phyloP scores from a whole-genome alignment of 2,113 vertebrate species.

The Rutilus rutilus region DNA sequence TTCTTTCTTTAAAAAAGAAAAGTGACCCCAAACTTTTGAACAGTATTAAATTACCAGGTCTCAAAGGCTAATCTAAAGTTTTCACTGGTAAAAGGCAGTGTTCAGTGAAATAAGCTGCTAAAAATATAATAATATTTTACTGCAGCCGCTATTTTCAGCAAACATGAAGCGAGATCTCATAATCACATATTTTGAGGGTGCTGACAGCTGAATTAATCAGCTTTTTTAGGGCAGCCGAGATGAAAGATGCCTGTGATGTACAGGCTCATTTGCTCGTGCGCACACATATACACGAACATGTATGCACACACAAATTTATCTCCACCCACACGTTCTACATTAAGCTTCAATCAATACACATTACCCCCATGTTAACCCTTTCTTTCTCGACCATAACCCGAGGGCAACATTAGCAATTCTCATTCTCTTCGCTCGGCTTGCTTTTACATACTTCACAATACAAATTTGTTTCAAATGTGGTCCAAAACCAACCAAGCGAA shows the following conservation, averaged over 20 bases:
- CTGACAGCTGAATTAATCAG: conserved; percentile 33
- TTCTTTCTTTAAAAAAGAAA: background rate
- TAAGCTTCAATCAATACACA: conserved; percentile 44
- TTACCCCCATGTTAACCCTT: conserved; percentile 47
- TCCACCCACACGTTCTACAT: conserved; percentile 32
- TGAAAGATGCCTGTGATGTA: conserved; percentile 24
- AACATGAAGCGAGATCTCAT: conserved; percentile 25
- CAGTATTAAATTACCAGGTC: background rate
- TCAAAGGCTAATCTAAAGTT: background rate
- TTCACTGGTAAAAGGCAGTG: background rate
- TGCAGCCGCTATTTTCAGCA: background rate
- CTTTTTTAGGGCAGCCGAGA: background rate
- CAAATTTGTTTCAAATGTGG: conserved; percentile 4
- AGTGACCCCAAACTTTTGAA: background rate
- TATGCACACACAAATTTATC: background rate
- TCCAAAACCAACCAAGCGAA: conserved; percentile 1
- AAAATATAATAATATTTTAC: background rate
- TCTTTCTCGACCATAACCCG: background rate
- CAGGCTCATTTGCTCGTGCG: background rate
- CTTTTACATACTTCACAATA: conserved; percentile 23
- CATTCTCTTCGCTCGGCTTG: background rate
- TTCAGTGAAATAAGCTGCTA: background rate
- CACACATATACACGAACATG: conserved; percentile 15
- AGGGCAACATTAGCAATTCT: conserved; percentile 30
- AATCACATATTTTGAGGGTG: conserved; percentile 18